Percentiles rank a stretch among this genome's conserved stretches.
Conservation (phyloP, 2,888 invertebrate genomes). For the Trissolcus japonicus region DNA sequence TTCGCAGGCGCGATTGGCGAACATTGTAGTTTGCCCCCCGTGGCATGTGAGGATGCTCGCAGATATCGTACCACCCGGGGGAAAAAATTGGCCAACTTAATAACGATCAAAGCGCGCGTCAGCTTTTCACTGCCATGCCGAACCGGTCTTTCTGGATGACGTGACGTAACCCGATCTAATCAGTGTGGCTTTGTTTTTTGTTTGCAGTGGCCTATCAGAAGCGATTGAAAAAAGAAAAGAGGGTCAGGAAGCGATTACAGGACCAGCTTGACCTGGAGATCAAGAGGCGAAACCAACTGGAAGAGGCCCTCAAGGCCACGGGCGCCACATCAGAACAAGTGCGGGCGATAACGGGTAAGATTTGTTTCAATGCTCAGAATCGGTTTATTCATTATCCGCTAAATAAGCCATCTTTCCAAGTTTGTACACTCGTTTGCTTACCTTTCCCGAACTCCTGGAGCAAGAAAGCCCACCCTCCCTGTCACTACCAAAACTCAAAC, state of each 20-base stretch:
- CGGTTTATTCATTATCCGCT: constrained; percentile 27
- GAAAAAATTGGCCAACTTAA: constrained; percentile 49
- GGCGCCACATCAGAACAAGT: constrained; percentile 86
- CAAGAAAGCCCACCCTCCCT: constrained; percentile 67
- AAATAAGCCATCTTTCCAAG: constrained; percentile 56
- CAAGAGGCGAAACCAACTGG: constrained; percentile 87
- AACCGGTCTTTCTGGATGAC: constrained; percentile 32
- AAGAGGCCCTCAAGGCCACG: constrained; percentile 87
- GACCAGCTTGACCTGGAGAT: constrained; percentile 89
- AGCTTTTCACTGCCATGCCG: constrained; percentile 15
- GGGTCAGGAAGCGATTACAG: constrained; percentile 88
- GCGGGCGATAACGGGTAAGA: constrained; percentile 85
- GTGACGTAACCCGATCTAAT: constrained; percentile 33
- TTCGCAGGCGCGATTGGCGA: constrained; percentile 41
- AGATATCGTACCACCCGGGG: constrained; percentile 69
- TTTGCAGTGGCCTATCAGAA: constrained; percentile 91
- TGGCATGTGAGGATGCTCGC: constrained; percentile 66
- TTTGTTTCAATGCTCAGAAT: not conserved
- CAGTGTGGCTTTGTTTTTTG: constrained; percentile 11
- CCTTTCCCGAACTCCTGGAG: constrained; percentile 55
- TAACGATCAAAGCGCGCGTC: constrained; percentile 51
- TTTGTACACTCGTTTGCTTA: constrained; percentile 49
- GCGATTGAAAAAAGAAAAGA: constrained; percentile 91
- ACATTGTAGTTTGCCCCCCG: constrained; percentile 64
- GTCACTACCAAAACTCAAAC: constrained; percentile 76